A percentile compares a stretch with the other conserved stretches of the same genome.
phyloP scores from a whole-genome alignment of 2,113 vertebrate genomes.

The Actinemys pallida region DNA sequence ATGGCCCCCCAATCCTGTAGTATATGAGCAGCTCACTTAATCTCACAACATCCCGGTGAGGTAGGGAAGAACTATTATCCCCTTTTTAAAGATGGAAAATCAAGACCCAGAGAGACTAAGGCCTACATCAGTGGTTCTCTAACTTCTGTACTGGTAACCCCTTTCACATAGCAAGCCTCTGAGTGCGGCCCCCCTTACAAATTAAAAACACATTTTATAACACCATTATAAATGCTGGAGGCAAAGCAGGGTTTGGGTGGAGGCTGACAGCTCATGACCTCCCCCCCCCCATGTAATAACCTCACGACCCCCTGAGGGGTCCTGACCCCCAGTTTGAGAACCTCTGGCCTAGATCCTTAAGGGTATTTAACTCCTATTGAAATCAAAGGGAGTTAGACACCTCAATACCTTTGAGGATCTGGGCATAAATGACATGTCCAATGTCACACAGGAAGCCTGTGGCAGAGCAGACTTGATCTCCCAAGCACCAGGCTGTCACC shows the following conservation, averaged over 20 bases:
- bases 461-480: neutral
- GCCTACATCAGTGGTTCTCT: too few relatives aligned
- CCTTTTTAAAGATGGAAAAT: neutral
- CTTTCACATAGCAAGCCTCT: too few relatives aligned
- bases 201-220: too few relatives aligned
- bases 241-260: too few relatives aligned
- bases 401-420: neutral
- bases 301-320: too few relatives aligned
- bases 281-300: too few relatives aligned
- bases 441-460: neutral
- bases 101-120: neutral
- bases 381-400: neutral
- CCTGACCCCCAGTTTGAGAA: too few relatives aligned
- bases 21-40: neutral
- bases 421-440: fast-evolving
- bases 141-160: too few relatives aligned
- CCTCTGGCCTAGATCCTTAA: neutral
- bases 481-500: neutral
- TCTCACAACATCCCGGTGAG: neutral
- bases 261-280: too few relatives aligned
- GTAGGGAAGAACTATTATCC: neutral
- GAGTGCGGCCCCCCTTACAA: too few relatives aligned
- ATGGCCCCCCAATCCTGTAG: neutral
- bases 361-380: neutral
- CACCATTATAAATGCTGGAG: too few relatives aligned